phyloP scores from a whole-genome alignment of 2,797 vertebrate species.

The Sebastes cheni region DNA sequence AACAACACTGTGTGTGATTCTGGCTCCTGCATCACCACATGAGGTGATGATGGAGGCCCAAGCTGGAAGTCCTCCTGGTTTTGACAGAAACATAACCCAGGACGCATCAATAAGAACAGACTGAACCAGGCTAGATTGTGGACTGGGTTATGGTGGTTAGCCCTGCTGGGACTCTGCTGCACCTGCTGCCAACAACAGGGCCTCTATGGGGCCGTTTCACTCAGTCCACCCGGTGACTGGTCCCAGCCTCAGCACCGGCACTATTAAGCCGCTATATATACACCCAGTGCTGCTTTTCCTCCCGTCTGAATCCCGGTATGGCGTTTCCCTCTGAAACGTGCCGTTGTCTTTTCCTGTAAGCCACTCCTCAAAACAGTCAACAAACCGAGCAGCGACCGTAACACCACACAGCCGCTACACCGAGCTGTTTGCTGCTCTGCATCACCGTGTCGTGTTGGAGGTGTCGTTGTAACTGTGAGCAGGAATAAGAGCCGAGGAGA shows the following conservation, averaged over 20 bases:
- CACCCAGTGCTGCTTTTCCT: background rate
- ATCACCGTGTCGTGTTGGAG: background rate
- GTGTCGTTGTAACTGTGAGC: background rate
- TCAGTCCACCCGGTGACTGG: slow-evolving; percentile 17
- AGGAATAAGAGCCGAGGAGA: too few relatives aligned
- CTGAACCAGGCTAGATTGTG: background rate
- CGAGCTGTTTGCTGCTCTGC: background rate
- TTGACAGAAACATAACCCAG: too few relatives aligned
- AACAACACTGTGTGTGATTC: background rate
- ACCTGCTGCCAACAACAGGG: slow-evolving; percentile 53
- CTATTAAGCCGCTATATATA: background rate
- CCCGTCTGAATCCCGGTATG: background rate
- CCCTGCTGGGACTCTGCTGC: slow-evolving; percentile 19
- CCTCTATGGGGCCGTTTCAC: slow-evolving; percentile 35
- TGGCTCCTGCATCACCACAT: background rate
- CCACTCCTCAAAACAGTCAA: slow-evolving; percentile 40
- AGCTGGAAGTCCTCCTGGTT: too few relatives aligned
- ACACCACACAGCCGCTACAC: background rate
- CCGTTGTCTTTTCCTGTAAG: background rate
- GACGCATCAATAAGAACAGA: background rate
- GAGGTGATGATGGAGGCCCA: background rate
- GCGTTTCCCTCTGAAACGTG: background rate
- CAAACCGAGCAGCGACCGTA: slow-evolving; percentile 8
- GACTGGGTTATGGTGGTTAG: background rate
- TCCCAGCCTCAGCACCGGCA: background rate